Evolutionary conservation across 2,888 invertebrate species (phyloP).

Genomic region (Cordilura impudica): DNA sequence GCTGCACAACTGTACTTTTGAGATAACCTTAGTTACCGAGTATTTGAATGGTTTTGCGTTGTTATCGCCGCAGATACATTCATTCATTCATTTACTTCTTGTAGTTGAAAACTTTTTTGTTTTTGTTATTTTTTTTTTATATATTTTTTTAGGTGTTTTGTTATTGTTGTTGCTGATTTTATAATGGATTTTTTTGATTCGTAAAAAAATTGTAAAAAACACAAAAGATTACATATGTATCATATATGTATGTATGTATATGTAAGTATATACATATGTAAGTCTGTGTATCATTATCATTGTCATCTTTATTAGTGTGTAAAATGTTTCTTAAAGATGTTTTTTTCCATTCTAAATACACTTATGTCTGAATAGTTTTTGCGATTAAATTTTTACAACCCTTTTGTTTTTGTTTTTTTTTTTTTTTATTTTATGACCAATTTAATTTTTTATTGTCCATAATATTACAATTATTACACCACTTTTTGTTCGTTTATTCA

Average conservation of each 20-base stretch:
- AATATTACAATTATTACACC: neutral
- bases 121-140: conserved; percentile 24
- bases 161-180: conserved; percentile 37
- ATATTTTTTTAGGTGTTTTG: conserved; percentile 53
- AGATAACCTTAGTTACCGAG: conserved; percentile 71
- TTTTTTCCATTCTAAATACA: neutral
- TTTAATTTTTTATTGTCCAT: neutral
- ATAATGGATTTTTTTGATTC: conserved; percentile 27
- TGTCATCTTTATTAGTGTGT: neutral
- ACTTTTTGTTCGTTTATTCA: neutral
- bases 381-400: neutral
- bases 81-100: conserved; percentile 53
- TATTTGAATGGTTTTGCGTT: conserved; percentile 69
- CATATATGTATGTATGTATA: too few relatives aligned
- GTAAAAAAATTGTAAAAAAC: neutral
- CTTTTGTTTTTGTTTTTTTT: neutral
- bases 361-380: neutral
- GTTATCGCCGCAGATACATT: conserved; percentile 64
- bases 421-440: neutral
- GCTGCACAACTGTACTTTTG: conserved; percentile 75
- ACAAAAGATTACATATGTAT: neutral
- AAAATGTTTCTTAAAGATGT: neutral
- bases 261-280: too few relatives aligned
- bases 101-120: conserved; percentile 59
- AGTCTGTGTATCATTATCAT: neutral